Evolutionary conservation across 2,797 vertebrate genomes (phyloP), one percentile per base, ranked within the genome.

Genomic region (Urosaurus nigricauda): DNA sequence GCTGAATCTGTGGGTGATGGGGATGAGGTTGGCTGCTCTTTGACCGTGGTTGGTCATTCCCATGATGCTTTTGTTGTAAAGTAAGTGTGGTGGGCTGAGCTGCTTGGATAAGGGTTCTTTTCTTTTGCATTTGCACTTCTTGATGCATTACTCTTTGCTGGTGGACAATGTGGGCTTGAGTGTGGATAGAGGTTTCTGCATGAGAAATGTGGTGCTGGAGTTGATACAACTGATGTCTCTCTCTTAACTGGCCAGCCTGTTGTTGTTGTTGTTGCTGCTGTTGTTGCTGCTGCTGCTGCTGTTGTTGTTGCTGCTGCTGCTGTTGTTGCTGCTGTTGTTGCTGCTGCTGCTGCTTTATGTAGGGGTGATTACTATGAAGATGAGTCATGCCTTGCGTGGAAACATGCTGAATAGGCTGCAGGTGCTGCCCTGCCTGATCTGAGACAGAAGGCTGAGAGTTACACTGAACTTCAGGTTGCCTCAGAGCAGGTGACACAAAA

Each of bases 111-210:
- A 98, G 97, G 74, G 96, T 97, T 53, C 98, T 96, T 91, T 99
- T 99, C 96, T 99, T 99, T 93, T 99, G 99, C 94, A 97, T 97
- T 89, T 98, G 97, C 14, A 98, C 98, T 90, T 99, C 98, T 92
- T 99, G 98, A 85, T 98, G 98, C 74, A 99, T 96, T 2, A 97
- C 96, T 94, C 98, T 98, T 96, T 97, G 97, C 32, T 98, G 98
- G 95, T 99, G 98, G 90, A 98, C 96, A 0, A 95, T 91, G 84
- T 98, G 98, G 35, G 98, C 96, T 89, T 99, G 99, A 81, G 97
- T 92, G 29, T 98, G 96, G 92, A 97, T 94, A 0, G 97, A 91
- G 83, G 87, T 96, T 84, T 99, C 99, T 43, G 98, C 94, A 0
- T 98, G 98, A 32, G 97, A 94, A 86, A 98, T 93, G 0, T 99